phyloP scores from a whole-genome alignment of 1,140 invertebrate genomes.

The Macrotrachela quadricornifera region DNA sequence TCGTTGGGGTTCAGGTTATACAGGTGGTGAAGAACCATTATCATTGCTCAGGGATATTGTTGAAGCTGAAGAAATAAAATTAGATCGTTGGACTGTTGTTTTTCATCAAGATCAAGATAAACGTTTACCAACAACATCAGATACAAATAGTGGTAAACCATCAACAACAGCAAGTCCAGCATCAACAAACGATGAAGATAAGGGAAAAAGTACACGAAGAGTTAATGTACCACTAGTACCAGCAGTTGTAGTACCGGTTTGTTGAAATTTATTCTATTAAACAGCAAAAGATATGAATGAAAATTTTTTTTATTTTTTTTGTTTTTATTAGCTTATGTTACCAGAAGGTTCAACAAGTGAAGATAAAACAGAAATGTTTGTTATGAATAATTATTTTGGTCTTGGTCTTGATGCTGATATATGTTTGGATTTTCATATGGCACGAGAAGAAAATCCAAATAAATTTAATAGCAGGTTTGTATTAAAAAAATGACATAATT shows the following conservation, averaged over 20 bases:
- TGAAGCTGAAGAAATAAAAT: constrained; percentile 82
- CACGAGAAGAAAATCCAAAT: constrained; percentile 11
- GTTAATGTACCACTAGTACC: too few relatives aligned
- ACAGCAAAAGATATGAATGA: background rate
- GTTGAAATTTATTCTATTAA: background rate
- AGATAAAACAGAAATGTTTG: constrained; percentile 10
- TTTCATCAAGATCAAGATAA: background rate
- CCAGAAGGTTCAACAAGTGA: background rate
- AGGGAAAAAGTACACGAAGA: too few relatives aligned
- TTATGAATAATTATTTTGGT: constrained; percentile 33
- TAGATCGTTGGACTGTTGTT: constrained; percentile 25
- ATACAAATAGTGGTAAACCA: too few relatives aligned
- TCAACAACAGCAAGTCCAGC: constrained; percentile 21
- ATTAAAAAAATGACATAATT: too few relatives aligned
- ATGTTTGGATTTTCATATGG: constrained; percentile 30
- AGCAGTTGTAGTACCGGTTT: too few relatives aligned
- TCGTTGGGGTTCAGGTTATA: constrained; percentile 57
- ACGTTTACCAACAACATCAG: background rate
- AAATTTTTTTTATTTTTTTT: background rate
- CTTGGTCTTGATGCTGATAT: constrained; percentile 32
- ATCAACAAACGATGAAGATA: constrained; percentile 37
- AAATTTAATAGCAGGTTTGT: constrained; percentile 7
- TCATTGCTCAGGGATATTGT: constrained; percentile 87
- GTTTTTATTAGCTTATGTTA: background rate
- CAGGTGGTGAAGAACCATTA: constrained; percentile 82